These are phyloP conservation scores for Haliclystus octoradiatus DNA, from an alignment of 30 jellyfish, hydroid and myxozoan species.

Conservation along the genomic window DNA sequence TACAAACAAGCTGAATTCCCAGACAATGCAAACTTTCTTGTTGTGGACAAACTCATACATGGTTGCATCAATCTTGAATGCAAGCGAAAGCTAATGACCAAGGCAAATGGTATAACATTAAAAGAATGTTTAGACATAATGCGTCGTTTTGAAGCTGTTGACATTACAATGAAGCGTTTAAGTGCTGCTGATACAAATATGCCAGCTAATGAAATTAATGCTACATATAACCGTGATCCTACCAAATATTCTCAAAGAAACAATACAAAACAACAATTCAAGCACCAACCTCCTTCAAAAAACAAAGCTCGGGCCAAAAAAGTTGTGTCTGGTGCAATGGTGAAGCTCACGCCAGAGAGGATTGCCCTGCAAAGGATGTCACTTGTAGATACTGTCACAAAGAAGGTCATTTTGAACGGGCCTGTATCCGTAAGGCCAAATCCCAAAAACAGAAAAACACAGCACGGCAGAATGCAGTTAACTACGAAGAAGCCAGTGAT, in stretches of 20 bases:
- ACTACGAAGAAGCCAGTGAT: not conserved
- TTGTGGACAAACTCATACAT: constrained; percentile 17
- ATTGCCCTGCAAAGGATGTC: constrained; percentile 16
- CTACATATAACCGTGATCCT: constrained; percentile 18
- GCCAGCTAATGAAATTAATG: not conserved
- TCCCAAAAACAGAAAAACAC: not conserved
- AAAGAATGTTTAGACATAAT: constrained; percentile 3
- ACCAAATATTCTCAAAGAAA: constrained; percentile 12
- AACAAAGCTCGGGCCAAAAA: not conserved
- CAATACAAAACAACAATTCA: not conserved
- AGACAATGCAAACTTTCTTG: constrained; percentile 11
- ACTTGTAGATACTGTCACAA: constrained; percentile 8
- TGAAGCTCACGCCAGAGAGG: not conserved
- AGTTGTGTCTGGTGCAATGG: not conserved
- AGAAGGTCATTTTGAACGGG: not conserved
- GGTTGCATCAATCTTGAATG: constrained; percentile 27
- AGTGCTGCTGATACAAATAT: not conserved
- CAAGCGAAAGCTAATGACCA: constrained; percentile 13
- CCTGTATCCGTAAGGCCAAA: not conserved
- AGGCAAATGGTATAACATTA: not conserved
- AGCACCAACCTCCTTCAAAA: not conserved
- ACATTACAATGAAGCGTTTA: constrained; percentile 16
- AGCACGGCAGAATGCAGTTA: not conserved
- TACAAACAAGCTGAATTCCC: constrained; percentile 23
- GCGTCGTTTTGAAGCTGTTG: constrained; percentile 22